Percentiles rank a stretch among this genome's conserved stretches.
Conservation (phyloP, 1,140 invertebrate genomes). For the Drosophila grimshawi region DNA sequence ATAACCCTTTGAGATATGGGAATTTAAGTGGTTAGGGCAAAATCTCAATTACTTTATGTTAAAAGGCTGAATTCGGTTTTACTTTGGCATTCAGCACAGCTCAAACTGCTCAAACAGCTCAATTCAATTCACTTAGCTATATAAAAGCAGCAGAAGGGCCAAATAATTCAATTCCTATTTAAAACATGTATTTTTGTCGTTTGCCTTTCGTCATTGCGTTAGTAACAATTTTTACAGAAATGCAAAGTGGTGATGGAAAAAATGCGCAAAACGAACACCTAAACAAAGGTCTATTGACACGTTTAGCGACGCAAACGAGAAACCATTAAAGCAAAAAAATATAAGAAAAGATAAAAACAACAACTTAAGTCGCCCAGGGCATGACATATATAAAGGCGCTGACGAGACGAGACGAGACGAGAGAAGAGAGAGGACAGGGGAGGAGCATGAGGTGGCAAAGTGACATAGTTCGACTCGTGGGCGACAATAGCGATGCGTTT, state of each 20-base stretch:
- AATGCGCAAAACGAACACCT: background rate
- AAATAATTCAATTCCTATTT: no score
- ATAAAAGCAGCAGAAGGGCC: no score
- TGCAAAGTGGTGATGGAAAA: background rate
- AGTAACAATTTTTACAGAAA: conserved; percentile 7
- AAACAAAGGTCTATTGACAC: conserved; percentile 42
- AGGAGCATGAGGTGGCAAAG: background rate
- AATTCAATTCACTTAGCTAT: no score
- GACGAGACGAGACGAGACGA: background rate
- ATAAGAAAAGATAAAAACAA: background rate
- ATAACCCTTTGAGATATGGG: no score
- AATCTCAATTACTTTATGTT: no score
- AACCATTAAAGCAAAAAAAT: conserved; percentile 14
- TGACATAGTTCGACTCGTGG: conserved; percentile 4
- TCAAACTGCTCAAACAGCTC: no score
- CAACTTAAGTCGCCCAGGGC: background rate
- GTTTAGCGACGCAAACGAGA: conserved; percentile 34
- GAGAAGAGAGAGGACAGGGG: background rate
- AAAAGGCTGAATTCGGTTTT: no score
- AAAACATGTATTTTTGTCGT: no score
- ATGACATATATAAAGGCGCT: conserved; percentile 7
- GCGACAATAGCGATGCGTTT: conserved; percentile 2
- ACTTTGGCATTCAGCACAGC: no score
- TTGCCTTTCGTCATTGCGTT: background rate
- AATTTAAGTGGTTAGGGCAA: no score